Conservation (phyloP, 2,113 vertebrate genomes). For the Grus americana region DNA sequence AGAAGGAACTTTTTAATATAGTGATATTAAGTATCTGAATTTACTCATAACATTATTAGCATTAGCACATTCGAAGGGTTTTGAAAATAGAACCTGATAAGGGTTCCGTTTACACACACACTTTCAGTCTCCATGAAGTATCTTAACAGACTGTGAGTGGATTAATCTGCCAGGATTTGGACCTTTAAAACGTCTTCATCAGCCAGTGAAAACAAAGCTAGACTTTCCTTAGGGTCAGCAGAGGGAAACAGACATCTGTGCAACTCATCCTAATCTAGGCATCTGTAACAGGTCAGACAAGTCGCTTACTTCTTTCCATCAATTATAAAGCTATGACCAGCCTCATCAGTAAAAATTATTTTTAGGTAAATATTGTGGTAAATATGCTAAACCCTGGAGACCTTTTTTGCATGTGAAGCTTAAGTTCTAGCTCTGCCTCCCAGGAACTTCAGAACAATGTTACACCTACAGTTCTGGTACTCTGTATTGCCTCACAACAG, state of each 20-base stretch:
- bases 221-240: background rate
- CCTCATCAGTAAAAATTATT: background rate
- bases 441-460: background rate
- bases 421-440: background rate
- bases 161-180: background rate
- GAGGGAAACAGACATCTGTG: background rate
- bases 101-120: background rate
- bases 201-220: background rate
- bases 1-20: background rate
- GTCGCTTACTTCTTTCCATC: background rate
- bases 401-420: background rate
- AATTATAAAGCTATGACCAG: background rate
- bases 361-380: background rate
- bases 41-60: background rate
- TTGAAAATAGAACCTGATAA: background rate
- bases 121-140: background rate
- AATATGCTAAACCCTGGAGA: background rate
- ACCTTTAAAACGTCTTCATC: background rate
- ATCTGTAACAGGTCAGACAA: background rate
- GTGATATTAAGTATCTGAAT: background rate
- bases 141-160: background rate
- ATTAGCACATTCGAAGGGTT: background rate
- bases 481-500: background rate
- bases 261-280: background rate
- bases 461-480: background rate